Evolutionary conservation across 2,888 invertebrate genomes (phyloP).

Genomic region (Charanyca ferruginea): DNA sequence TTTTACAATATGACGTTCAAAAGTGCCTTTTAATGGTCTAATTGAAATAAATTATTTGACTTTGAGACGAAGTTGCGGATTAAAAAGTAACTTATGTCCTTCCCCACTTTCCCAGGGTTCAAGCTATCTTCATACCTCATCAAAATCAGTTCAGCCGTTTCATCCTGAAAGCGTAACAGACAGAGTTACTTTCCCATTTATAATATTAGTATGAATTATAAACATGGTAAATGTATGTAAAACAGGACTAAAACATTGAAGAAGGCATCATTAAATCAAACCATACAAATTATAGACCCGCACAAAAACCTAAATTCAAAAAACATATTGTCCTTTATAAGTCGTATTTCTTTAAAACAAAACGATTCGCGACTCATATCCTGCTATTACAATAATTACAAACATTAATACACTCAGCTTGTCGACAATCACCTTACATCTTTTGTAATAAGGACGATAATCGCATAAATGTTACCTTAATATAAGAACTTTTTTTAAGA

Average conservation of each 20-base stretch:
- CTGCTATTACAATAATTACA: conserved; percentile 66
- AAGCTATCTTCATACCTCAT: too few relatives aligned
- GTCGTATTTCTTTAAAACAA: conserved; percentile 57
- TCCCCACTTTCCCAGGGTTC: too few relatives aligned
- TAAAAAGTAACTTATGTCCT: too few relatives aligned
- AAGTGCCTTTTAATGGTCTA: too few relatives aligned
- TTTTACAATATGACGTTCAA: too few relatives aligned
- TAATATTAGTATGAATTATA: not conserved
- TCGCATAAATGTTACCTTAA: conserved; percentile 41
- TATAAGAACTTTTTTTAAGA: conserved; percentile 46
- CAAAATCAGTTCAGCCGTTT: too few relatives aligned
- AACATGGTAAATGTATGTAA: not conserved
- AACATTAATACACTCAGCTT: conserved; percentile 14
- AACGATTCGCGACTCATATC: conserved; percentile 65
- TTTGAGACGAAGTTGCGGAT: too few relatives aligned
- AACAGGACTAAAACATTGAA: not conserved
- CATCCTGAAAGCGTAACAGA: too few relatives aligned
- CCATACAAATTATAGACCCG: not conserved
- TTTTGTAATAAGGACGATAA: conserved; percentile 35
- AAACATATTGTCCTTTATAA: conserved; percentile 4
- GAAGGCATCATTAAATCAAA: not conserved
- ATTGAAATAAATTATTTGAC: too few relatives aligned
- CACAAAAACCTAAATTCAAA: not conserved
- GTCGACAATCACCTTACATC: conserved; percentile 13
- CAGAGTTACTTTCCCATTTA: too few relatives aligned